A percentile compares a stretch with the other conserved stretches of the same genome.
phyloP scores from a whole-genome alignment of 2,113 vertebrate genomes.

The Vulpes ferrilata region DNA sequence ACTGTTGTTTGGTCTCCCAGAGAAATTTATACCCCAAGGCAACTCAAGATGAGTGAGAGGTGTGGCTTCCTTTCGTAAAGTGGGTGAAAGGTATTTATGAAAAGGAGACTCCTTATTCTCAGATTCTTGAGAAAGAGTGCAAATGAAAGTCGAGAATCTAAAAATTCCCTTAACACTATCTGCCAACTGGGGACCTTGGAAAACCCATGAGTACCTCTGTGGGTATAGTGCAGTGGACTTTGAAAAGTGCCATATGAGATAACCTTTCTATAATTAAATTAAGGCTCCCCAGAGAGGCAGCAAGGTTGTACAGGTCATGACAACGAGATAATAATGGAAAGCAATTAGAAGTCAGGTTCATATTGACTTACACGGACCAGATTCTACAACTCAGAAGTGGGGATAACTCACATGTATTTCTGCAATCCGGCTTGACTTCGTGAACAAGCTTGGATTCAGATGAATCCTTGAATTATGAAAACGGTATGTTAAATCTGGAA shows the following conservation, averaged over 20 bases:
- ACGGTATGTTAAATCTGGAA: conserved; percentile 1
- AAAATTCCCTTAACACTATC: conserved; percentile 28
- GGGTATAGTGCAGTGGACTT: not conserved
- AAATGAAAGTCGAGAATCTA: not conserved
- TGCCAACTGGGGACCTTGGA: not conserved
- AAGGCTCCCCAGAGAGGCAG: not conserved
- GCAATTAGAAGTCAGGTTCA: not conserved
- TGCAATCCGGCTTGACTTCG: not conserved
- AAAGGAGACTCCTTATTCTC: not conserved
- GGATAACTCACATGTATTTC: not conserved
- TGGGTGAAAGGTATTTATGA: not conserved
- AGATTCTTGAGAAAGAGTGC: not conserved
- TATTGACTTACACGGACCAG: not conserved
- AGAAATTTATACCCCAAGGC: not conserved
- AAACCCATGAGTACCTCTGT: not conserved
- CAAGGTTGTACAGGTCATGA: not conserved
- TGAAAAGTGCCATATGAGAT: not conserved
- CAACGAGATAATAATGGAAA: not conserved
- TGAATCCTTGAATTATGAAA: conserved; percentile 32
- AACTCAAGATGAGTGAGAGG: not conserved
- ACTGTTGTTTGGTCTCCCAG: conserved; percentile 18
- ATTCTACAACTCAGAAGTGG: not conserved
- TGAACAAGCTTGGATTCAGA: not conserved
- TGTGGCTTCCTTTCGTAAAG: not conserved
- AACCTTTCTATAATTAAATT: conserved; percentile 10